Percentiles rank a stretch among this genome's conserved stretches.
Evolutionary conservation across 2,888 invertebrate genomes (phyloP).

Genomic region (Meteorus colon): DNA sequence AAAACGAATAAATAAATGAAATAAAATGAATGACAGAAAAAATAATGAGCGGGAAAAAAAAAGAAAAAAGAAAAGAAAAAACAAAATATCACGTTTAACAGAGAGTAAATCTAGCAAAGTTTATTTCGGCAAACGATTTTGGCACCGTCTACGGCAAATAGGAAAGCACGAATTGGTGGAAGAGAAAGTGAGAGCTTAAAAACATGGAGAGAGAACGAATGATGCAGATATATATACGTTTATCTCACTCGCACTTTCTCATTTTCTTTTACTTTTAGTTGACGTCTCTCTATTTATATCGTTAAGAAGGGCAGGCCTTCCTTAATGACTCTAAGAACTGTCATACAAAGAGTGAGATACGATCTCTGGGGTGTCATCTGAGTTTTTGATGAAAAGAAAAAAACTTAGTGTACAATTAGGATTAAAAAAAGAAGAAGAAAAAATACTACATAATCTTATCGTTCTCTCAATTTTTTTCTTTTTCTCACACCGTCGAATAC

Average conservation of each 20-base stretch:
- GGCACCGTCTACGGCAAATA: conserved; percentile 71
- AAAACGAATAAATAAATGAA: conserved; percentile 9
- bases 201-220: conserved; percentile 37
- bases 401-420: conserved; percentile 34
- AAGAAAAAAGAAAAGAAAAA: background rate
- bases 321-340: conserved; percentile 72
- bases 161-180: conserved; percentile 57
- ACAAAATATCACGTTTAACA: background rate
- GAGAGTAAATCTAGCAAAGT: conserved; percentile 42
- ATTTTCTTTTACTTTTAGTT: conserved; percentile 30
- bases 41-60: background rate
- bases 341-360: conserved; percentile 65
- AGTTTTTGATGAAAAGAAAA: conserved; percentile 32
- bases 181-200: conserved; percentile 42
- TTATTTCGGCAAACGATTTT: conserved; percentile 57
- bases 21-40: conserved; percentile 23
- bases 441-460: conserved; percentile 2
- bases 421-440: background rate
- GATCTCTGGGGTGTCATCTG: conserved; percentile 56
- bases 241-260: conserved; percentile 37
- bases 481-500: background rate
- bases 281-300: conserved; percentile 66
- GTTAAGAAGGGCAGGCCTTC: conserved; percentile 65
- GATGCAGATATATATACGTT: conserved; percentile 41
- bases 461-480: background rate